Evolutionary conservation across 2,888 invertebrate genomes (phyloP).

Genomic region (Habroteleia sp.): DNA sequence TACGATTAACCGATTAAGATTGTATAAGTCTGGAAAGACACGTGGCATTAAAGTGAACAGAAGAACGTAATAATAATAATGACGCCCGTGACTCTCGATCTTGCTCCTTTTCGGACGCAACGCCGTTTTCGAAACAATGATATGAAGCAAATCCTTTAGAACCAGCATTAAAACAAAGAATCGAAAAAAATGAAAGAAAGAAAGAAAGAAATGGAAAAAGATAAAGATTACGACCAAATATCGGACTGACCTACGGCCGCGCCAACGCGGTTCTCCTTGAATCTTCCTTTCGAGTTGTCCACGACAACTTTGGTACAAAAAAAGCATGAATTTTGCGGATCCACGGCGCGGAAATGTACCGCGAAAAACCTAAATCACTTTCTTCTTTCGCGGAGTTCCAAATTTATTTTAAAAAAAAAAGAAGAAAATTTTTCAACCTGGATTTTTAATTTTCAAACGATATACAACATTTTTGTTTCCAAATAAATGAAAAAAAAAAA

Average conservation of each 20-base stretch:
- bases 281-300: conserved; percentile 53
- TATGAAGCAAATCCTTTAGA: conserved; percentile 20
- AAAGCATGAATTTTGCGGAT: conserved; percentile 35
- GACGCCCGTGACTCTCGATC: conserved; percentile 55
- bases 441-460: no score
- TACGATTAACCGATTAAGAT: conserved; percentile 73
- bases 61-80: conserved; percentile 9
- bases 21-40: conserved; percentile 65
- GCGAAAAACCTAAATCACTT: no score
- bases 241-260: conserved; percentile 68
- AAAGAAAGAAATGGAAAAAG: conserved; percentile 2
- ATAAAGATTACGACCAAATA: conserved; percentile 68
- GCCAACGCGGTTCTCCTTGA: conserved; percentile 41
- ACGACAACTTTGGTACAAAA: conserved; percentile 34
- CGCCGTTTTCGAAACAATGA: conserved; percentile 43
- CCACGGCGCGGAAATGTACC: not conserved
- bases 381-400: no score
- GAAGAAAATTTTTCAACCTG: no score
- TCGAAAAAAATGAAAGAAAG: conserved; percentile 11
- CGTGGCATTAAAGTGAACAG: conserved; percentile 39
- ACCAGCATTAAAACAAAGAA: conserved; percentile 9
- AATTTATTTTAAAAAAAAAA: no score
- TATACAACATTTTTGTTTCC: no score
- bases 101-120: conserved; percentile 59
- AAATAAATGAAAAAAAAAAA: no score